These are phyloP conservation scores for Eumaeus atala DNA, from an alignment of 1,140 invertebrate species.

Conservation along the genomic window DNA sequence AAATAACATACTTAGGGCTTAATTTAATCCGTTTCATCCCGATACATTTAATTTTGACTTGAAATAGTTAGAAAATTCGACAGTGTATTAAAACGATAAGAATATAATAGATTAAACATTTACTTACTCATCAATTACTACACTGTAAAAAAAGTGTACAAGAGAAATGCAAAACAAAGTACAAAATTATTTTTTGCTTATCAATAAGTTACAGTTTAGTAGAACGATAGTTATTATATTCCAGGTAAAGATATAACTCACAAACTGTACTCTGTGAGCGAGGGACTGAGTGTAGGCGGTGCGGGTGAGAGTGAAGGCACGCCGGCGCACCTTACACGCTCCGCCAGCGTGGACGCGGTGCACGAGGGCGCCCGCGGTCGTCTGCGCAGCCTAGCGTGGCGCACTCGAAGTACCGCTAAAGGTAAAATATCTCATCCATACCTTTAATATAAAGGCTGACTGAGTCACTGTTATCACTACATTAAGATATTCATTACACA, in stretches of 20 bases:
- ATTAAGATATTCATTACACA: too few relatives aligned
- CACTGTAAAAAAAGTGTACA: too few relatives aligned
- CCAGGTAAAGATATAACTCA: slow-evolving; percentile 88
- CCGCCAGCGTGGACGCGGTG: slow-evolving; percentile 85
- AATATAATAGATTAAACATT: too few relatives aligned
- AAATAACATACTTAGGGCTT: too few relatives aligned
- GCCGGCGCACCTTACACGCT: slow-evolving; percentile 75
- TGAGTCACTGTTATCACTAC: too few relatives aligned
- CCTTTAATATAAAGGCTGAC: too few relatives aligned
- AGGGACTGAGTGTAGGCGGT: slow-evolving; percentile 75
- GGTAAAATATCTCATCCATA: slow-evolving; percentile 29
- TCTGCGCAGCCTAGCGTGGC: slow-evolving; percentile 81
- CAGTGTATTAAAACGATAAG: too few relatives aligned
- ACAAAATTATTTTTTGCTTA: not conserved
- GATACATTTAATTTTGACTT: too few relatives aligned
- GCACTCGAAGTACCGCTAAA: slow-evolving; percentile 53
- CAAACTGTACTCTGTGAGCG: slow-evolving; percentile 88
- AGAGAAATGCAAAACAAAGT: too few relatives aligned
- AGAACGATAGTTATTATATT: slow-evolving; percentile 25
- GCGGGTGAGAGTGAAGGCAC: slow-evolving; percentile 54
- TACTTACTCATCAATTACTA: too few relatives aligned
- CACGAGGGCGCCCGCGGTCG: slow-evolving; percentile 83
- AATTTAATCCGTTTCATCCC: too few relatives aligned
- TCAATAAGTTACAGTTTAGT: not conserved
- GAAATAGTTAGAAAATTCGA: too few relatives aligned